Base-by-base conservation (phyloP, 1,140 invertebrate genomes). In the Papilio machaon region DNA sequence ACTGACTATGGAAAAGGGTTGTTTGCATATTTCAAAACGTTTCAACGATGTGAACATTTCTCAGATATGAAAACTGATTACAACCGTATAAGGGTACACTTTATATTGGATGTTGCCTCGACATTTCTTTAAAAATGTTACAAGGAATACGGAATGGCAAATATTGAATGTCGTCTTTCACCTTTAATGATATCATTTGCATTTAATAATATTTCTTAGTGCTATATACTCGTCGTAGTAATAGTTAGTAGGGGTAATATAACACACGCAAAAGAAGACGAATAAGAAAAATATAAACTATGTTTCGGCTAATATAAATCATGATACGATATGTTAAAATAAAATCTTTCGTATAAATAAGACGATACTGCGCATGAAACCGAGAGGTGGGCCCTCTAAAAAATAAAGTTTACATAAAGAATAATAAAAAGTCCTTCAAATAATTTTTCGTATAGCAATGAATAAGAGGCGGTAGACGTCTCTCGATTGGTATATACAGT, bases 11-110 rank as follows among this genome's bases (percentile, higher is more conserved):
- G 35, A 38, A 64, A 78, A 79, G 77, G 77, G 77, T 79, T 79
- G 77, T 79, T 79, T 79, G 77, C 77, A 79, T 79, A 79, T 79
- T 79, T 79, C 76, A 78, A 78, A 78, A 78, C 76, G 76, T 43
- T 60, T 60, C 23, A 13, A 64, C 23, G 38, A 79, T 19, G 77
- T 46, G 58, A 79, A 79, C 67, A 79, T 79, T 79, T 79, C 76
- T 78, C n/a, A 58, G 54, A 79, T 79, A 79, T 30, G 77, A 43
- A 43, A 79, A 79, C 58, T 79, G 77, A 79, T 79, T 79, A 79
- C 30, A 19, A 58, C 13, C 46, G n/a, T 35, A 70, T 70, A 23
- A 64, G 73, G 74, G 74, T 75, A 15, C 43, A 8, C 1, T 30
- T 75, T 73, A 10, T 17, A 73, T 73, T 15, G 46, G 74, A 49